These are phyloP conservation scores for Vidua chalybeata DNA, from an alignment of 2,113 vertebrate species.

Conservation along the genomic window DNA sequence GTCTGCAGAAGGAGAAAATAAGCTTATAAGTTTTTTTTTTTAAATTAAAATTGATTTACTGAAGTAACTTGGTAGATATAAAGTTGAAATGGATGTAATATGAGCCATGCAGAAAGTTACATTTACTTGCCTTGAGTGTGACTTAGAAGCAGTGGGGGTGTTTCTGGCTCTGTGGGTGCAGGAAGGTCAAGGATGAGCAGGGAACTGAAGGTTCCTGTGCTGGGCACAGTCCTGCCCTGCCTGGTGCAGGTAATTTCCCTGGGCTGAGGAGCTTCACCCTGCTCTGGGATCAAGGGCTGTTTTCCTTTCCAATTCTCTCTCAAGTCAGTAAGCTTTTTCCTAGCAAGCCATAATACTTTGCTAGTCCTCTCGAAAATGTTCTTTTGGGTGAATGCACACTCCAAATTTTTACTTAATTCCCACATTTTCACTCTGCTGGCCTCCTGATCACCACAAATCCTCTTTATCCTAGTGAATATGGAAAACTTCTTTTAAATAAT, in stretches of 20 bases:
- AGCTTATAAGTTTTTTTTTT: not conserved
- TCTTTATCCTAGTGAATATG: not conserved
- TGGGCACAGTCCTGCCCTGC: not conserved
- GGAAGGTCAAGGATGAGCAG: not conserved
- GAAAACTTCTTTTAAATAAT: constrained; percentile 13
- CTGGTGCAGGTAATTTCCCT: too few species aligned
- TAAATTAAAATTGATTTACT: not conserved
- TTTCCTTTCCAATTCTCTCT: not conserved
- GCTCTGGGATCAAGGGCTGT: not conserved
- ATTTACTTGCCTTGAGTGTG: not conserved
- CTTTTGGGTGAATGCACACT: not conserved
- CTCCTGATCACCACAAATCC: not conserved
- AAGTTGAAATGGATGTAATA: not conserved
- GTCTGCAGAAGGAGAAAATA: not conserved
- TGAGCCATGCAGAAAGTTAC: not conserved
- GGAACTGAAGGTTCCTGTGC: not conserved
- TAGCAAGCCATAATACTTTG: not conserved
- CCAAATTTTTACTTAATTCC: not conserved
- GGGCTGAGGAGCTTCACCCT: not conserved
- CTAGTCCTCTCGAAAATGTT: not conserved
- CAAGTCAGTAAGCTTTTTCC: not conserved
- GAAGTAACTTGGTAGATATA: not conserved
- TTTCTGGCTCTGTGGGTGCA: not conserved
- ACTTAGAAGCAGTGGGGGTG: fast-evolving
- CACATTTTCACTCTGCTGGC: not conserved